phyloP scores from a whole-genome alignment of 2,113 vertebrate genomes.

The Turdus rufiventris region DNA sequence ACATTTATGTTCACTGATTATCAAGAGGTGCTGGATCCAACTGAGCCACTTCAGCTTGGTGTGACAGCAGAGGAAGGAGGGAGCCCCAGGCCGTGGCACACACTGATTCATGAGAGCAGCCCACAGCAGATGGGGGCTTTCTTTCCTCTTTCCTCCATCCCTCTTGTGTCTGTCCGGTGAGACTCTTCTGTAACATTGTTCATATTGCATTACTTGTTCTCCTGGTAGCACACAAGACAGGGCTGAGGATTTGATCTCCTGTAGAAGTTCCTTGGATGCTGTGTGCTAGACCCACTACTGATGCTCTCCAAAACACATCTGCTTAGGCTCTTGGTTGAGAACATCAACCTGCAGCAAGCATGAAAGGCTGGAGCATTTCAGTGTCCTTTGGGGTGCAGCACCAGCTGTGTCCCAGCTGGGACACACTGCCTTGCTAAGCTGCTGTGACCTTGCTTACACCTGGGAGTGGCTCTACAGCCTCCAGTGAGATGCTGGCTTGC shows the following conservation, averaged over 20 bases:
- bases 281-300: too few species aligned
- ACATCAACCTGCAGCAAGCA: background rate
- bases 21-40: background rate
- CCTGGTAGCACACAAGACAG: background rate
- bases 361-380: background rate
- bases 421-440: background rate
- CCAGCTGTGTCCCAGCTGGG: background rate
- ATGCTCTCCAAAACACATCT: background rate
- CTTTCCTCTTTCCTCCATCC: background rate
- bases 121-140: background rate
- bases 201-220: fast-evolving
- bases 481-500: fast-evolving
- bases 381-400: background rate
- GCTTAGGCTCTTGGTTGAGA: background rate
- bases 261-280: background rate
- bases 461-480: background rate
- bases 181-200: background rate
- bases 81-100: background rate
- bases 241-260: background rate
- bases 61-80: background rate
- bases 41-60: background rate
- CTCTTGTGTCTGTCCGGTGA: background rate
- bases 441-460: background rate
- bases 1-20: background rate
- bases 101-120: background rate